Evolutionary conservation across 64 coral and sea anemone species (phyloP).

Genomic region (Orbicella faveolata): DNA sequence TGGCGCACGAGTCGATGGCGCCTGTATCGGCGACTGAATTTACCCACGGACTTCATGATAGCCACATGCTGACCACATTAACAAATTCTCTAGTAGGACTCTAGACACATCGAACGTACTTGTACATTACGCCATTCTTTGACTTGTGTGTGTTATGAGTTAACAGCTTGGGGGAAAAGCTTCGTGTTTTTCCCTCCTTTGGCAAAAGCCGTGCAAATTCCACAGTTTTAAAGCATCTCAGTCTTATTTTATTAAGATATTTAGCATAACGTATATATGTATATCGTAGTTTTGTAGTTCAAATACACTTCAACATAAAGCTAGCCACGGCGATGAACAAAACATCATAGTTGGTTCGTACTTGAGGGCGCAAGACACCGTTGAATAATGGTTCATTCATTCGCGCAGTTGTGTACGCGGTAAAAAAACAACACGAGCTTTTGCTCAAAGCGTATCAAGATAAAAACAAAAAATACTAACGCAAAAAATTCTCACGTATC

Average conservation of each 20-base stretch:
- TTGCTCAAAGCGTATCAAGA: not conserved
- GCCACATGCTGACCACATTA: conserved; percentile 89
- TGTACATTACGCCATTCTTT: conserved; percentile 8
- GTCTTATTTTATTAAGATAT: conserved; percentile 21
- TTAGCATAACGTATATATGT: conserved; percentile 14
- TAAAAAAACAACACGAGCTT: not conserved
- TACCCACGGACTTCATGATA: conserved; percentile 86
- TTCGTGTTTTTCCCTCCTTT: not conserved
- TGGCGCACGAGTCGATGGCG: conserved; percentile 60
- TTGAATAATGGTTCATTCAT: conserved; percentile 28
- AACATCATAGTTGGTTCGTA: conserved; percentile 7
- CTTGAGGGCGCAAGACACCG: not conserved
- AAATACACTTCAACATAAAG: conserved; percentile 1
- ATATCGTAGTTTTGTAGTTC: not conserved
- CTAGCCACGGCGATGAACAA: not conserved
- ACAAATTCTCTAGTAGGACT: conserved; percentile 97
- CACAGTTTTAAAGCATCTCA: not conserved
- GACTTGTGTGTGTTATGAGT: not conserved
- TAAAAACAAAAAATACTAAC: not conserved
- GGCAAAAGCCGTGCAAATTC: conserved; percentile 10
- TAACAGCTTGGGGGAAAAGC: not conserved
- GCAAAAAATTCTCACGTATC: conserved; percentile 55
- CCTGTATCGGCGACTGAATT: conserved; percentile 73
- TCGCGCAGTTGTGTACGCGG: not conserved
- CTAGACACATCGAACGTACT: conserved; percentile 43